Conservation (phyloP, 2,888 invertebrate genomes). For the Stenoptilia bipunctidactyla region DNA sequence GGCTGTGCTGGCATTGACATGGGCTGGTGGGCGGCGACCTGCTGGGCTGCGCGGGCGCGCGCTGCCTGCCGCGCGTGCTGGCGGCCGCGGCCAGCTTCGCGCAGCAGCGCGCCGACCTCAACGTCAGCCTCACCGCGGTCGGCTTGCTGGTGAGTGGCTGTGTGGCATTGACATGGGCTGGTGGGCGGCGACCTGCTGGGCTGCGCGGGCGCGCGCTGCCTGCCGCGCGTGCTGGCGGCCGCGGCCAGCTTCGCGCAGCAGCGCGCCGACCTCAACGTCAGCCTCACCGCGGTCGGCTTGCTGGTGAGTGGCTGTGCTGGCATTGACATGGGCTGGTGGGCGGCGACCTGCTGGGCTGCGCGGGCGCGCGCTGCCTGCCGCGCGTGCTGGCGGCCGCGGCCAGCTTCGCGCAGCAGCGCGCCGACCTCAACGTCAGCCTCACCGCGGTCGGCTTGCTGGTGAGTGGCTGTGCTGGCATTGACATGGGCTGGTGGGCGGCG, state of each 20-base stretch:
- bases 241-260: too few relatives aligned
- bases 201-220: too few relatives aligned
- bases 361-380: slow-evolving; percentile 93
- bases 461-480: too few relatives aligned
- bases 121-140: slow-evolving; percentile 96
- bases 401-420: slow-evolving; percentile 95
- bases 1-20: too few relatives aligned
- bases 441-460: slow-evolving; percentile 98
- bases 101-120: slow-evolving; percentile 94
- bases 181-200: too few relatives aligned
- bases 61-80: slow-evolving; percentile 90
- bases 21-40: slow-evolving; percentile 98
- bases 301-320: too few relatives aligned
- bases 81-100: slow-evolving; percentile 97
- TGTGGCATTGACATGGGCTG: too few relatives aligned
- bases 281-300: too few relatives aligned
- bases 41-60: slow-evolving; percentile 88
- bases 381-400: slow-evolving; percentile 93
- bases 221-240: too few relatives aligned
- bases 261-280: too few relatives aligned
- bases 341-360: slow-evolving; percentile 90
- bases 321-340: too few relatives aligned
- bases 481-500: too few relatives aligned
- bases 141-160: slow-evolving; percentile 94
- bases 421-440: slow-evolving; percentile 96